Evolutionary conservation across 2,888 invertebrate species (phyloP).

Genomic region (Trachelus tabidus): DNA sequence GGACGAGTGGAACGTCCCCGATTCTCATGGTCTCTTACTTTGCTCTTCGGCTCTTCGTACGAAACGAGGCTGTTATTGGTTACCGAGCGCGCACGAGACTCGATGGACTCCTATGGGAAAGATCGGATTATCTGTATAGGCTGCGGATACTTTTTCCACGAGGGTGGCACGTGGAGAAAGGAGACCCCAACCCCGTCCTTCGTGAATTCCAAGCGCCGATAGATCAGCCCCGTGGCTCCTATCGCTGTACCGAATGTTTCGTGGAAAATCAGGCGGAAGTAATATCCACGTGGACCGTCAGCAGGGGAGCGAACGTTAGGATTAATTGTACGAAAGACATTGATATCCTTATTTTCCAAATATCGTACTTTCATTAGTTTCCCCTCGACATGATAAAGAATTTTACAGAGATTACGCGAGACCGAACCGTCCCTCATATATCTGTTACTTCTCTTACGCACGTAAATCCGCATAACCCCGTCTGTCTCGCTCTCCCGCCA

Average conservation of each 20-base stretch:
- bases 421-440: too few species aligned
- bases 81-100: neutral
- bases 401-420: neutral
- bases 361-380: neutral
- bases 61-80: neutral
- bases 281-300: neutral
- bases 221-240: neutral
- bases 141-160: neutral
- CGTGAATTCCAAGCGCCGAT: neutral
- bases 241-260: neutral
- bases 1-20: neutral
- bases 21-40: neutral
- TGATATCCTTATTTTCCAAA: neutral
- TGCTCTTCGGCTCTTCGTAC: neutral
- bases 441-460: too few species aligned
- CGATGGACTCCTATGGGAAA: neutral
- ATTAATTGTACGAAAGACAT: neutral
- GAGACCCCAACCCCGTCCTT: neutral
- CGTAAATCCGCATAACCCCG: neutral
- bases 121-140: neutral
- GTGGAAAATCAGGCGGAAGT: neutral
- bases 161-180: neutral
- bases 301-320: neutral
- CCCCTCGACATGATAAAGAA: neutral
- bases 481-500: neutral